These are phyloP conservation scores for Lucifuga dentata DNA, from an alignment of 2,113 vertebrate species.

Conservation along the genomic window DNA sequence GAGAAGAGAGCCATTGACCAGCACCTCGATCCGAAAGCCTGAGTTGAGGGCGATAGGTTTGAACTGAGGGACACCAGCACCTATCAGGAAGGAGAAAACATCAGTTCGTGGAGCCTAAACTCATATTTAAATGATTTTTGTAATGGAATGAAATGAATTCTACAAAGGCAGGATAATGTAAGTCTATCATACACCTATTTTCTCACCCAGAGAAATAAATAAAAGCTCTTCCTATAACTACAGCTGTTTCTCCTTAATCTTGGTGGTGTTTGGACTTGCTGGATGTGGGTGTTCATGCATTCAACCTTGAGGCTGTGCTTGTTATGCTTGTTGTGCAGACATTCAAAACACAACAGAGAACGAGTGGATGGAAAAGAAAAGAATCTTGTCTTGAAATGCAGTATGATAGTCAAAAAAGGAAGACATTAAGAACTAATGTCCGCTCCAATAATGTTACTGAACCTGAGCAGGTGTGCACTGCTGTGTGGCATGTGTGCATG, in stretches of 20 bases:
- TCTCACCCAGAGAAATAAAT: conserved; percentile 3
- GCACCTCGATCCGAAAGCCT: conserved; percentile 92
- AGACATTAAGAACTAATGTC: background rate
- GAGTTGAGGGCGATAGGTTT: conserved; percentile 94
- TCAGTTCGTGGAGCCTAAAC: background rate
- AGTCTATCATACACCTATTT: conserved; percentile 20
- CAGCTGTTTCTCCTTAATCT: conserved; percentile 9
- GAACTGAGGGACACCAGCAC: conserved; percentile 96
- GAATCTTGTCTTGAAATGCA: conserved; percentile 35
- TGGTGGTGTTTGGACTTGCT: conserved; percentile 17
- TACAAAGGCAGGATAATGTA: background rate
- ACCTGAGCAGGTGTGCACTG: background rate
- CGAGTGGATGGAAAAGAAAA: conserved; percentile 32
- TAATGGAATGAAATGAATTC: too few relatives aligned
- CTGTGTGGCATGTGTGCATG: background rate
- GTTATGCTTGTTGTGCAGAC: conserved; percentile 43
- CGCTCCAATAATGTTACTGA: background rate
- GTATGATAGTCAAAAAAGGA: conserved; percentile 17
- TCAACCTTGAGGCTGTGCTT: conserved; percentile 63
- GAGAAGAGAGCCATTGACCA: conserved; percentile 94
- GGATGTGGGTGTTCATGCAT: conserved; percentile 43
- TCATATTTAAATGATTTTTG: background rate
- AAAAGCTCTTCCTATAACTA: background rate
- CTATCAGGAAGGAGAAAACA: conserved; percentile 67
- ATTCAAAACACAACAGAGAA: conserved; percentile 33